These are phyloP conservation scores for Prochilodus magdalenae DNA, from an alignment of 2,113 vertebrate species.

Conservation along the genomic window DNA sequence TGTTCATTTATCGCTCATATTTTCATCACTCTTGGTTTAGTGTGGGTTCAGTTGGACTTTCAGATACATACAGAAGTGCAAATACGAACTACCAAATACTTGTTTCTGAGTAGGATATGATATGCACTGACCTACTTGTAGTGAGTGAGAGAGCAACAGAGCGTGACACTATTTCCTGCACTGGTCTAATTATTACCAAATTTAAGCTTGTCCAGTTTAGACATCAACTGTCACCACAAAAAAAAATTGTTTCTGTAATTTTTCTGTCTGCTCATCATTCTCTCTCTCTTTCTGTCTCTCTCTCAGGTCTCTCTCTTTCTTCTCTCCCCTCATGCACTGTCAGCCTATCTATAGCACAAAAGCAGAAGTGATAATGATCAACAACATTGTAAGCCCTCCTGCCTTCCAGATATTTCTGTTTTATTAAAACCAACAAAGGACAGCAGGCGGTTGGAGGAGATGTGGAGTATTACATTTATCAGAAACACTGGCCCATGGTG, in stretches of 20 bases:
- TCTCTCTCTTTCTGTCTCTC: neutral
- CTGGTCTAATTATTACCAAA: neutral
- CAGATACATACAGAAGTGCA: neutral
- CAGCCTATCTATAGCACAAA: neutral
- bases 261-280: neutral
- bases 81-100: constrained; percentile 16
- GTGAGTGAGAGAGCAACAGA: neutral
- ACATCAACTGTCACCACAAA: neutral
- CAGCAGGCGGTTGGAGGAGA: constrained; percentile 61
- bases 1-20: constrained; percentile 47
- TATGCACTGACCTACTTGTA: neutral
- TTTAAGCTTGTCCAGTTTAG: neutral
- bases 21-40: constrained; percentile 44
- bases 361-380: constrained; percentile 45
- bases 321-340: constrained; percentile 21
- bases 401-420: constrained; percentile 62
- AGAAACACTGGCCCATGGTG: neutral
- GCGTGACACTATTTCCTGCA: neutral
- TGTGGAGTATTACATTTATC: neutral
- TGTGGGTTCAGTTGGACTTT: neutral
- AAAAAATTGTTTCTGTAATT: neutral
- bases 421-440: constrained; percentile 54
- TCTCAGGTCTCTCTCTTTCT: neutral
- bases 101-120: neutral
- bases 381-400: constrained; percentile 52